Percentiles rank a stretch among this genome's conserved stretches.
These are phyloP conservation scores for Shinisaurus crocodilurus DNA, from an alignment of 2,113 vertebrate genomes.

Conservation along the genomic window DNA sequence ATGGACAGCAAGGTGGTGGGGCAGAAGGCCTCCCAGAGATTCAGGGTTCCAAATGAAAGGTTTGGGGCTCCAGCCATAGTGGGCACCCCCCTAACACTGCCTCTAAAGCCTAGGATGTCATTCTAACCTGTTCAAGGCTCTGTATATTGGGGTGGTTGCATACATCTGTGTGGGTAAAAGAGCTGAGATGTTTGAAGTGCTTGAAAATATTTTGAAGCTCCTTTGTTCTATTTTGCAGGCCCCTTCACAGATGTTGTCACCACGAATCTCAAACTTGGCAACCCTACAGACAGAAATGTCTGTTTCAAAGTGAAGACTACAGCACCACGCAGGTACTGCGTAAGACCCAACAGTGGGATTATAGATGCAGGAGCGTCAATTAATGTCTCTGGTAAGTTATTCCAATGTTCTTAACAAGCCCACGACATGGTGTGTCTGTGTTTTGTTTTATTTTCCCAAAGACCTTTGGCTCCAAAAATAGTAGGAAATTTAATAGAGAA, in stretches of 20 bases:
- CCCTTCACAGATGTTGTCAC: constrained; percentile 98
- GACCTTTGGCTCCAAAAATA: not conserved
- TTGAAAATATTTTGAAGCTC: constrained; percentile 37
- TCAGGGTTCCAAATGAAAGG: too few species aligned
- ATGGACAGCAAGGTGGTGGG: too few species aligned
- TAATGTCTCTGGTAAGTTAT: constrained; percentile 92
- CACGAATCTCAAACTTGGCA: constrained; percentile 94
- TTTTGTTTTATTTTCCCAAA: not conserved
- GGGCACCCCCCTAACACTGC: too few species aligned
- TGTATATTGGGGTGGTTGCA: not conserved
- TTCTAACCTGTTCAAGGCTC: not conserved
- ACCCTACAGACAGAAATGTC: constrained; percentile 95
- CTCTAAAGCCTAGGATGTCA: not conserved
- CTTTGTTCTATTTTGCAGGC: constrained; percentile 78
- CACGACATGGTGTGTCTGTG: not conserved
- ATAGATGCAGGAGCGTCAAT: constrained; percentile 96
- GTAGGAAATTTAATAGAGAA: not conserved
- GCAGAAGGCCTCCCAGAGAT: too few species aligned
- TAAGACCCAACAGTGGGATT: constrained; percentile 97
- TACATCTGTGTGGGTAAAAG: not conserved
- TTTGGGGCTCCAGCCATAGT: too few species aligned
- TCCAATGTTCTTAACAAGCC: not conserved
- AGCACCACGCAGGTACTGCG: constrained; percentile 96
- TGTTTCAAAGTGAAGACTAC: constrained; percentile 99
- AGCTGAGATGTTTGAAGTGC: constrained; percentile 22